These are phyloP conservation scores for Mimachlamys varia DNA, from an alignment of 2,888 invertebrate species.

Conservation along the genomic window DNA sequence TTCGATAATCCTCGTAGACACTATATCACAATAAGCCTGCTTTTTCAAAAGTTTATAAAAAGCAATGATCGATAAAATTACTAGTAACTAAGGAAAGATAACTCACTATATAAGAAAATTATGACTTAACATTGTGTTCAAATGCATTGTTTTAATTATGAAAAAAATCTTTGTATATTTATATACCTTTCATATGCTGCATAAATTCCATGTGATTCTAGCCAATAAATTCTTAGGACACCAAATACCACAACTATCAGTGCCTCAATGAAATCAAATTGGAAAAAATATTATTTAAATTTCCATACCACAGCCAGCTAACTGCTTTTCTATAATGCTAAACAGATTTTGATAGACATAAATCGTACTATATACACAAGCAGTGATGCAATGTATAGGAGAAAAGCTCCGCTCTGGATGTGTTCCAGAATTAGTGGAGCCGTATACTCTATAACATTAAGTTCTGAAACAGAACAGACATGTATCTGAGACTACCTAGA, in stretches of 20 bases:
- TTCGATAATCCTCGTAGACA: neutral
- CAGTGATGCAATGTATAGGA: neutral
- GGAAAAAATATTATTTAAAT: neutral
- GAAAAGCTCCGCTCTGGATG: neutral
- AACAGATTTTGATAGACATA: conserved; percentile 21
- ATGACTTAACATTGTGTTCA: neutral
- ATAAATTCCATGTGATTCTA: neutral
- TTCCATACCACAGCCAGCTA: neutral
- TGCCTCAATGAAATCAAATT: neutral
- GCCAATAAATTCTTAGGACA: neutral
- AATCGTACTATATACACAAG: neutral
- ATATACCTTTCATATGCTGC: neutral
- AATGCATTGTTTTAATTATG: no score
- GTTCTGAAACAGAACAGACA: neutral
- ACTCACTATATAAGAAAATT: neutral
- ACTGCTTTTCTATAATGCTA: conserved; percentile 22
- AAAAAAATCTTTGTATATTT: neutral
- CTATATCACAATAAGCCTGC: neutral
- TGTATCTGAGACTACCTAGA: neutral
- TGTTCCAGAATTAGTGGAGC: neutral
- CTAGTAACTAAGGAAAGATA: neutral
- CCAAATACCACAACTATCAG: neutral
- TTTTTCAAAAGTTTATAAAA: neutral
- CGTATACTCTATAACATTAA: neutral
- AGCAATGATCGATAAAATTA: neutral